Evolutionary conservation across 2,113 vertebrate genomes (phyloP).

Genomic region (Bos javanicus): DNA sequence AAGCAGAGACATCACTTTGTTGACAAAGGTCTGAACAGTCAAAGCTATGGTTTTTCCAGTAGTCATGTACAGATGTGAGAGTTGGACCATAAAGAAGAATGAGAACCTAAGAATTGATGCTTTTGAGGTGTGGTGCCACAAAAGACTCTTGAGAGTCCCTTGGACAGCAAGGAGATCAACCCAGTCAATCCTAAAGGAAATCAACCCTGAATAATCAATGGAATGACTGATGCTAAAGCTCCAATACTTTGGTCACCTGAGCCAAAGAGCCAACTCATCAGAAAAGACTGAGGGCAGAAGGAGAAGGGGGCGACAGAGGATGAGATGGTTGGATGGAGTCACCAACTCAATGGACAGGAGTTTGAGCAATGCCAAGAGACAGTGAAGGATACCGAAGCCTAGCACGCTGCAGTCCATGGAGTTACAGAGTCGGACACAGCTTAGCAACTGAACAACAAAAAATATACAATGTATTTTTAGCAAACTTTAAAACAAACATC

Average conservation of each 20-base stretch:
- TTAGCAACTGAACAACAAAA: background rate
- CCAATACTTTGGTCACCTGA: background rate
- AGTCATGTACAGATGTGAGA: background rate
- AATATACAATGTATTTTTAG: background rate
- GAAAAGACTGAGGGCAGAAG: background rate
- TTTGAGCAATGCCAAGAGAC: background rate
- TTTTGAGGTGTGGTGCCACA: background rate
- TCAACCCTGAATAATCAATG: background rate
- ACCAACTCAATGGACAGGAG: background rate
- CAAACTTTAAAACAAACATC: background rate
- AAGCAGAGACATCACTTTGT: background rate
- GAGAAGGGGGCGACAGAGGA: background rate
- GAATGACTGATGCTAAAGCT: background rate
- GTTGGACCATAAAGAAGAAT: background rate
- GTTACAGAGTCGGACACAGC: background rate
- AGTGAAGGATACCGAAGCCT: background rate
- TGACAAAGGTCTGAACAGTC: background rate
- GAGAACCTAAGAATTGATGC: background rate
- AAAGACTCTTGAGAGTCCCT: background rate
- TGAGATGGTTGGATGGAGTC: background rate
- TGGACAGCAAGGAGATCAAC: background rate
- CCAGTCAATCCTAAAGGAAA: background rate
- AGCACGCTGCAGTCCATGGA: accelerated
- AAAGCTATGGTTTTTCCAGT: background rate
- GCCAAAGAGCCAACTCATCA: accelerated